Evolutionary conservation across 2,797 vertebrate genomes (phyloP), one percentile per base, ranked within the genome.

Genomic region (Acomys russatus): DNA sequence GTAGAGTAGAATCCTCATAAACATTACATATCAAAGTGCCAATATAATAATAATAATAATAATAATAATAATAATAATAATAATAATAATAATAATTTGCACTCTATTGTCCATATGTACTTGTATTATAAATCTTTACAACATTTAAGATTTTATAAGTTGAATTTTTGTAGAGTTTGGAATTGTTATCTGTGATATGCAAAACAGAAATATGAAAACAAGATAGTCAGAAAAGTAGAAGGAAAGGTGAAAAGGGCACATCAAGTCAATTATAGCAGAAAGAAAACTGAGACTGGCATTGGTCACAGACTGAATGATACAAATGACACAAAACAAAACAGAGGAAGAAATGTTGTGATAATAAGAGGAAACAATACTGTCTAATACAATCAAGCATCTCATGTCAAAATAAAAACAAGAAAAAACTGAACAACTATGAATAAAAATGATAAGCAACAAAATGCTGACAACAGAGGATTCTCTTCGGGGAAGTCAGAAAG

Each of bases 71-170:
- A 4, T 59, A 59, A 15, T 59, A 59, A 15, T 59, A 3, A 59
- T 59, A 59, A 4, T 59, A 59, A 15, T 59, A 59, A 59, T 59
- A 59, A 59, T 59, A 59, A 49, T 44, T 59, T 30, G n/a, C 3
- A 74, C 54, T 44, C 17, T 28, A 51, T 68, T 33, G 61, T 25
- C 90, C 56, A 91, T 76, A 44, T 90, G 61, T 30, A 73, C 68
- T 77, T 84, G 3, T 73, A 68, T 94, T 94, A 70, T 33, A 92
- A 54, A 86, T 89, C 12, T 89, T 95, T 70, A 22, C 30, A 76
- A 66, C 44, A 71, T 8, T 94, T 12, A 90, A 94, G 84, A 79
- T 82, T 79, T 94, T 63, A 38, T 78, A 73, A 95, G 76, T 51
- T 86, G 66, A 94, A 64, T 6, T 70, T 96, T 80, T 68, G 9